These are phyloP conservation scores for Homarus gammarus DNA, from an alignment of 2,888 invertebrate genomes.

Conservation along the genomic window DNA sequence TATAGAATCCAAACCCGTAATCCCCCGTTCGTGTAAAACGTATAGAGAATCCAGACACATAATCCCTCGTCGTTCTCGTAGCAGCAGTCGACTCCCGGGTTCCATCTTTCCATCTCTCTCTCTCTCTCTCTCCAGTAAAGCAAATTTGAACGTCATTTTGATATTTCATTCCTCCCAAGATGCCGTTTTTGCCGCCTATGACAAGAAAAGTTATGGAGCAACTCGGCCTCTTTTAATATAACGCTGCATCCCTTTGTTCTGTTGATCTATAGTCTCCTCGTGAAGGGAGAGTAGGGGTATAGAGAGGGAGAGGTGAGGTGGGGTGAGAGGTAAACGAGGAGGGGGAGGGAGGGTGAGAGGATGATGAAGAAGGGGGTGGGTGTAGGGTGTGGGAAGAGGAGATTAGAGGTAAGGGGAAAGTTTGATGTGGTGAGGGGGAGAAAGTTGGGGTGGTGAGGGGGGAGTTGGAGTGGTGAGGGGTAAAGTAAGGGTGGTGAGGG, in stretches of 20 bases:
- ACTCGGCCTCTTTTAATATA: slow-evolving; percentile 50
- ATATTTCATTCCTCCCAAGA: slow-evolving; percentile 15
- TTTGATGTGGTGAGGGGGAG: background rate
- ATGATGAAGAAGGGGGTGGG: background rate
- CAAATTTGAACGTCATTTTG: background rate
- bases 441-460: background rate
- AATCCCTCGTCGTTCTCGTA: too few species aligned
- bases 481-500: background rate
- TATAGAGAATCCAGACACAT: too few species aligned
- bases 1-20: too few species aligned
- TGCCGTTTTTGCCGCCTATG: slow-evolving; percentile 7
- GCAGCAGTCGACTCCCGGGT: too few species aligned
- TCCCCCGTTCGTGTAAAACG: too few species aligned
- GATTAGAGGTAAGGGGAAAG: background rate
- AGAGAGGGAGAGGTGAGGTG: background rate
- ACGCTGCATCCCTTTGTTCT: slow-evolving; percentile 52
- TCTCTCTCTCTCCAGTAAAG: background rate
- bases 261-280: slow-evolving; percentile 44
- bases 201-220: background rate
- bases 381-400: background rate
- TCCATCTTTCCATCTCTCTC: background rate
- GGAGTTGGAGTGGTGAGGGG: background rate
- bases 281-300: slow-evolving; percentile 13
- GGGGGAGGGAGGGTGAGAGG: background rate
- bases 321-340: slow-evolving; percentile 21